Evolutionary conservation across 2,113 vertebrate genomes (phyloP), one percentile per base, ranked within the genome.

Genomic region (Suncus etruscus): DNA sequence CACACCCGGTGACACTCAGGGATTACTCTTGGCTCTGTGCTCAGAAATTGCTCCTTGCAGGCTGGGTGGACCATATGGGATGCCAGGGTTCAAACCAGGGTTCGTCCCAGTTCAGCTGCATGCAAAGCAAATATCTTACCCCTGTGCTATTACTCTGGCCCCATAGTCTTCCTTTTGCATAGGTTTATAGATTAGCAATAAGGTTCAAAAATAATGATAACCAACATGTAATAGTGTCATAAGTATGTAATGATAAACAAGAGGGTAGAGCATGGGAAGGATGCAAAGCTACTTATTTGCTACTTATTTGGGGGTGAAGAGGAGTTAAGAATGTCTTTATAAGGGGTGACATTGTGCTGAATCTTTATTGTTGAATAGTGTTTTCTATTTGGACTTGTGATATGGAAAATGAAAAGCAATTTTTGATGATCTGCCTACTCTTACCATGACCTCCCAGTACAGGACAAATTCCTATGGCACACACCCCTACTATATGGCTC

Each of bases 401-500:
- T 20, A 6, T 58, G 10, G 18, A 86, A 70, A 25, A 0, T 22
- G 63, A 89, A 70, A 25, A 0, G 22, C 65, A 39, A 22, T 89
- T 86, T 86, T 75, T 72, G 79, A 31, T 87, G 72, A 31, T 20
- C 4, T n/a, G 39, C 31, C 45, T 69, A 1, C 66, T 58, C 50
- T 45, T 27, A 63, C 18, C 29, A n/a, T 45, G 24, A 39, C n/a
- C 45, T 95, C 90, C 24, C 94, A 99, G 99, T 95, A 98, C 82
- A 98, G 98, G 95, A 12, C 96, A 95, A 99, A 99, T 87, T 98
- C 97, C 77, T 99, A 99, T 11, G 98, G 99, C 29, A 94, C 98
- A 61, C 99, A 99, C 1, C 99, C 99, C 5, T 99, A 99, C 97
- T 99, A 99, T 61, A 99, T 99, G 99, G 98, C 97, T 16, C 96